phyloP scores from a whole-genome alignment of 2,888 invertebrate genomes.

The Pycnomerus fuliginosus region DNA sequence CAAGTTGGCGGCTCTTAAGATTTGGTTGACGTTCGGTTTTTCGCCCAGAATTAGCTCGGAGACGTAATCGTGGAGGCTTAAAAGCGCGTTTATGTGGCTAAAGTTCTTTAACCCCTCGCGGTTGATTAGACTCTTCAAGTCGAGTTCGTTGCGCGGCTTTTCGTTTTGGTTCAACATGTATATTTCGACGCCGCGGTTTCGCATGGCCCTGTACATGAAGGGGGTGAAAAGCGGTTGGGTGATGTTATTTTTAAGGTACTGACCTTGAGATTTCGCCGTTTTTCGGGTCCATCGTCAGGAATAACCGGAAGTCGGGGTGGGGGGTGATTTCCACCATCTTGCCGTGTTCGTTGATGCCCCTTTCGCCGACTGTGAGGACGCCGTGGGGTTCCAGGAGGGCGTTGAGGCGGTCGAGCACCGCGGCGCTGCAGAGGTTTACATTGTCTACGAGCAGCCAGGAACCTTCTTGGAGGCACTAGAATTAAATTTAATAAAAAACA shows the following conservation, averaged over 20 bases:
- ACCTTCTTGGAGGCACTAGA: conserved; percentile 73
- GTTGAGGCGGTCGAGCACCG: conserved; percentile 95
- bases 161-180: conserved; percentile 55
- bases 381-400: conserved; percentile 93
- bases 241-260: conserved; percentile 1
- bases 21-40: conserved; percentile 62
- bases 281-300: conserved; percentile 92
- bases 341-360: conserved; percentile 75
- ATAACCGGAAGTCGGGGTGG: conserved; percentile 88
- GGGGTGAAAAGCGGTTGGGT: too few relatives aligned
- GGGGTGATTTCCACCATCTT: conserved; percentile 74
- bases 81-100: conserved; percentile 42
- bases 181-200: conserved; percentile 96
- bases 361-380: conserved; percentile 83
- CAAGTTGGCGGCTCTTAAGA: conserved; percentile 66
- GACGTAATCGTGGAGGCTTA: conserved; percentile 55
- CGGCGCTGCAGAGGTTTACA: conserved; percentile 94
- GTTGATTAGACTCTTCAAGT: conserved; percentile 57
- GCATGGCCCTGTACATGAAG: conserved; percentile 75
- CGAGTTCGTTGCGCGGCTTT: conserved; percentile 42
- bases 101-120: conserved; percentile 49
- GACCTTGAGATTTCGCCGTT: conserved; percentile 92
- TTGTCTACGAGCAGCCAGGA: conserved; percentile 87
- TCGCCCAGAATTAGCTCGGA: conserved; percentile 57
- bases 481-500: conserved; percentile 24